Evolutionary conservation across 2,888 invertebrate genomes (phyloP).

Genomic region (Hypercompe scribonia): DNA sequence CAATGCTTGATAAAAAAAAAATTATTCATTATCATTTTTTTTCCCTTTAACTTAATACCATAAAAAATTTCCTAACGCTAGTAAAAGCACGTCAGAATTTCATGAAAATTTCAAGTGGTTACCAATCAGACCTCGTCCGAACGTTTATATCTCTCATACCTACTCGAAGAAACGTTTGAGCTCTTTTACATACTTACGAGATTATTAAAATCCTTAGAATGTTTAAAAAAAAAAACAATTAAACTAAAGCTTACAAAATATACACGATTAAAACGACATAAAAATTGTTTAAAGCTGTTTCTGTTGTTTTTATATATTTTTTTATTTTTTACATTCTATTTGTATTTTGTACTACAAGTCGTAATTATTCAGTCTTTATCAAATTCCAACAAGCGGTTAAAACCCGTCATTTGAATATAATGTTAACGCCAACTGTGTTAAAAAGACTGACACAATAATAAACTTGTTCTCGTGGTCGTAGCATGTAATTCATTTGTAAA

Average conservation of each 20-base stretch:
- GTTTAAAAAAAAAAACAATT: neutral
- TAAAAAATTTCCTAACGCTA: too few species aligned
- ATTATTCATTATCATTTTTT: neutral
- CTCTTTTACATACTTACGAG: neutral
- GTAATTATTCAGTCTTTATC: neutral
- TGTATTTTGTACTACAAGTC: neutral
- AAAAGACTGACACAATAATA: neutral
- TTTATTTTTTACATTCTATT: too few species aligned
- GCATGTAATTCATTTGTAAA: neutral
- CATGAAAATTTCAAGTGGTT: neutral
- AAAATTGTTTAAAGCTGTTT: neutral
- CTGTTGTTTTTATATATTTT: neutral
- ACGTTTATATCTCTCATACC: neutral
- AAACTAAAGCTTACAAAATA: neutral
- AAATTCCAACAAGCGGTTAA: neutral
- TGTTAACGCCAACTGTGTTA: neutral
- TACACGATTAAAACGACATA: too few species aligned
- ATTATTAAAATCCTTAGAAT: neutral
- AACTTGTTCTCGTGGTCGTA: neutral
- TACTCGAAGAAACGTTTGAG: neutral
- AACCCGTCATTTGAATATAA: neutral
- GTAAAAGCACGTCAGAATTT: neutral
- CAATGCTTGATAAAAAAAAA: neutral
- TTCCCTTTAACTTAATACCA: neutral
- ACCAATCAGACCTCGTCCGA: neutral